Base-by-base conservation (phyloP, 2,888 invertebrate species). In the Omphaloscelis lunosa region DNA sequence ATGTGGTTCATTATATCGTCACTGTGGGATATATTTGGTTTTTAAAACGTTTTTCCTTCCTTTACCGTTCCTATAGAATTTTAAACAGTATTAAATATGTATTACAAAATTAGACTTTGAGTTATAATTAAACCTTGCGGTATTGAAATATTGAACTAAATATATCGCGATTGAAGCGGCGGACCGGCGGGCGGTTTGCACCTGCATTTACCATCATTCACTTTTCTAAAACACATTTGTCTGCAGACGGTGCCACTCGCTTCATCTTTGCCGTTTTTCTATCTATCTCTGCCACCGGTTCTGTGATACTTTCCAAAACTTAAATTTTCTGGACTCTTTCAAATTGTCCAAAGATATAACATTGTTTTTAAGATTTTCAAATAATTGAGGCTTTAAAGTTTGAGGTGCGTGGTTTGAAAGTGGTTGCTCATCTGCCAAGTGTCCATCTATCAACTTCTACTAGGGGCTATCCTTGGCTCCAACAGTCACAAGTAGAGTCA, bases 311-410 rank as follows among this genome's bases (percentile, higher is more conserved):
- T 62, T 29, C 3, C 20, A 73, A 29, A 51, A 61, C n/a, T 0
- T 29, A 17, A 4, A 51, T 2, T 41, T 73, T 51, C 51, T 51
- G 51, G 1, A 17, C 23, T 20, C 6, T 74, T 41, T 51, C 41
- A 74, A 8, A 29, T 51, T 41, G 29, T 61, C 61, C 41, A 61
- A 51, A 51, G 12, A 15, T 1, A 61, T 48, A 8, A 39, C 48
- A 51, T 72, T 61, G 17, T 62, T 62, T 45, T 11, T 53, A 65
- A 76, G 53, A 23, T 48, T 56, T 56, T 74, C 51, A n/a, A 34
- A 48, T 34, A 20, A 20, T 34, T 48, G n/a, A 2, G 20, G 2
- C 1, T 75, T n/a, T 11, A 15, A 23, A 27, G 2, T 45, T 41
- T 41, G 4, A 29, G 29, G 29, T 34, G 59, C 11, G 4, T 1